phyloP scores from a whole-genome alignment of 2,888 invertebrate genomes.

The Drosophila atripex region DNA sequence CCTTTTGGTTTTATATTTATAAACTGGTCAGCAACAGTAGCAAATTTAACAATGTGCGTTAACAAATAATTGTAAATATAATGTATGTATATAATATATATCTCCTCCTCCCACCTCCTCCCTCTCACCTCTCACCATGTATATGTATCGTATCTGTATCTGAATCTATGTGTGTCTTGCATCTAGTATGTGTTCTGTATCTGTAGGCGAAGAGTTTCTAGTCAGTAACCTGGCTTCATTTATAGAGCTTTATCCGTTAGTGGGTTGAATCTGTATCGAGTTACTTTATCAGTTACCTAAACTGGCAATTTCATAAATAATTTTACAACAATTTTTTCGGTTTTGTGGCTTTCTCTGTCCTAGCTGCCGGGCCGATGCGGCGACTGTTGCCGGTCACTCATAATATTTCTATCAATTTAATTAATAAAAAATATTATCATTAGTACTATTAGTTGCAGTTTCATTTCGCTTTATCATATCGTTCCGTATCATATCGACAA shows the following conservation, averaged over 20 bases:
- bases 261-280: constrained; percentile 49
- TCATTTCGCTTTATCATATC: constrained; percentile 46
- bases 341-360: constrained; percentile 21
- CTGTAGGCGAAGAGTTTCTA: constrained; percentile 27
- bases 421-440: constrained; percentile 80
- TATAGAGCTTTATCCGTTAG: constrained; percentile 32
- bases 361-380: constrained; percentile 24
- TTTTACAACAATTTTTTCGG: constrained; percentile 76
- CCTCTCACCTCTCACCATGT: constrained; percentile 5
- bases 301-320: constrained; percentile 66
- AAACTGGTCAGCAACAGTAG: constrained; percentile 84
- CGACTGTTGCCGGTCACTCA: constrained; percentile 28
- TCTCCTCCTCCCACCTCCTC: constrained; percentile 9
- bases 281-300: constrained; percentile 54
- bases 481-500: constrained; percentile 41
- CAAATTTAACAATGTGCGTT: constrained; percentile 84
- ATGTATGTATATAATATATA: constrained; percentile 68
- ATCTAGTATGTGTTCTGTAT: constrained; percentile 47
- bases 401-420: constrained; percentile 79
- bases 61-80: constrained; percentile 84
- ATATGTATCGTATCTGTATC: constrained; percentile 2
- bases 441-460: constrained; percentile 71
- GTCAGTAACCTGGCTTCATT: constrained; percentile 36
- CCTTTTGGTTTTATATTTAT: constrained; percentile 85
- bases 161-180: constrained; percentile 47